Percentiles rank a stretch among this genome's conserved stretches.
Evolutionary conservation across 2,113 vertebrate genomes (phyloP).

Genomic region (Pedionomus torquatus): DNA sequence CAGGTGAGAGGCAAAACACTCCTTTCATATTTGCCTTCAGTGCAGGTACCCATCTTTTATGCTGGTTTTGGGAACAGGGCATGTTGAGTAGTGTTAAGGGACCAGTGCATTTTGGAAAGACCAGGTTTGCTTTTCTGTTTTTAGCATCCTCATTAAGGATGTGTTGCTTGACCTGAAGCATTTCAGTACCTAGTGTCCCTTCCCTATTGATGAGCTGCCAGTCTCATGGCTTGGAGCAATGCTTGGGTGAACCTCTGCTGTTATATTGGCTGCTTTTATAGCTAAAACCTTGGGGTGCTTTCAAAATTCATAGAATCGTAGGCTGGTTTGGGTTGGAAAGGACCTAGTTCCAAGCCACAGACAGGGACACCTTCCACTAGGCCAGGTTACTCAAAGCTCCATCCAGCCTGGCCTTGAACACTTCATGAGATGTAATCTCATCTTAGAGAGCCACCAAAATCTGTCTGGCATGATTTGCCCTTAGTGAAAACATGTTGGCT

Average conservation of each 20-base stretch:
- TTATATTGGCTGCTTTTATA: neutral
- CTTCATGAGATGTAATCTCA: neutral
- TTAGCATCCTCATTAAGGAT: neutral
- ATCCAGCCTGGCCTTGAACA: neutral
- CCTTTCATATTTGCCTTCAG: neutral
- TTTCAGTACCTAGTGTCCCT: neutral
- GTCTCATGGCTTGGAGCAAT: neutral
- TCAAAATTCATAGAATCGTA: neutral
- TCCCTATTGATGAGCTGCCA: neutral
- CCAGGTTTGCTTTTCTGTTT: neutral
- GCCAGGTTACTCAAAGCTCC: neutral
- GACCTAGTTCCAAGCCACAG: neutral
- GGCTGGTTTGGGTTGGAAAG: neutral
- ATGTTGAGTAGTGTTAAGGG: neutral
- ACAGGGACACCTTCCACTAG: neutral
- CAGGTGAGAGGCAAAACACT: neutral
- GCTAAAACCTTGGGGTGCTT: neutral
- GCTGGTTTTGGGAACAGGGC: neutral
- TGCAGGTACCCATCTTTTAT: neutral
- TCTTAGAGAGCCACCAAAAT: no score
- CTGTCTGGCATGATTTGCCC: no score
- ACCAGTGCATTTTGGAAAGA: neutral
- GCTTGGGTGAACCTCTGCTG: neutral
- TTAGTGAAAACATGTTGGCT: no score
- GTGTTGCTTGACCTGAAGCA: neutral